Evolutionary conservation across 2,113 vertebrate species (phyloP).

Genomic region (Callionymus lyra): DNA sequence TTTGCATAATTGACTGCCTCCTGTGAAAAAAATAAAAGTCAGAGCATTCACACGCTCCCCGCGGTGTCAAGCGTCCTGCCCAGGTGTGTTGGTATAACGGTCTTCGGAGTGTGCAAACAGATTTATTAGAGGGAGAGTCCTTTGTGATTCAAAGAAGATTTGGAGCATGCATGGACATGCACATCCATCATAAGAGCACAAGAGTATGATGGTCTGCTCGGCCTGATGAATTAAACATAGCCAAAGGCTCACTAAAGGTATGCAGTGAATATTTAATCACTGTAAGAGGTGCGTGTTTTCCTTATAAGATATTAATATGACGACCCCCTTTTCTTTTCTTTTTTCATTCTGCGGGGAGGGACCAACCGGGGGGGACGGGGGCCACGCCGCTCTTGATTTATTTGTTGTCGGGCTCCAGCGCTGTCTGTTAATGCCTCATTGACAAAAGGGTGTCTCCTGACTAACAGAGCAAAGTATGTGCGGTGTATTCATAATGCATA

Average conservation of each 20-base stretch:
- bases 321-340: too few species aligned
- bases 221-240: conserved; percentile 58
- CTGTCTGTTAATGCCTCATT: conserved; percentile 30
- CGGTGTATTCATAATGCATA: conserved; percentile 1
- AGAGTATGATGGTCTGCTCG: conserved; percentile 34
- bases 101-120: conserved; percentile 22
- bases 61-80: conserved; percentile 23
- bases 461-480: conserved; percentile 22
- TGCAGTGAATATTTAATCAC: conserved; percentile 62
- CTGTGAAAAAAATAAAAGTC: conserved; percentile 27
- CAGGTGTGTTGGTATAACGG: conserved; percentile 50
- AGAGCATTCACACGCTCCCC: conserved; percentile 14
- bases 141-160: conserved; percentile 39
- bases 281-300: conserved; percentile 43
- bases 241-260: conserved; percentile 51
- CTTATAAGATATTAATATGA: conserved; percentile 55
- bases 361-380: conserved; percentile 21
- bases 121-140: conserved; percentile 44
- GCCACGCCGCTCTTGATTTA: conserved; percentile 36
- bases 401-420: conserved; percentile 25
- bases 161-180: conserved; percentile 51
- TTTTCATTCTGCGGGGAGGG: conserved; percentile 25
- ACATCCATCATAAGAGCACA: conserved; percentile 48
- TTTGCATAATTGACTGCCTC: conserved; percentile 40
- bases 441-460: conserved; percentile 10